Evolutionary conservation across 2,797 vertebrate species (phyloP), one percentile per base, ranked within the genome.

Genomic region (Netta rufina): DNA sequence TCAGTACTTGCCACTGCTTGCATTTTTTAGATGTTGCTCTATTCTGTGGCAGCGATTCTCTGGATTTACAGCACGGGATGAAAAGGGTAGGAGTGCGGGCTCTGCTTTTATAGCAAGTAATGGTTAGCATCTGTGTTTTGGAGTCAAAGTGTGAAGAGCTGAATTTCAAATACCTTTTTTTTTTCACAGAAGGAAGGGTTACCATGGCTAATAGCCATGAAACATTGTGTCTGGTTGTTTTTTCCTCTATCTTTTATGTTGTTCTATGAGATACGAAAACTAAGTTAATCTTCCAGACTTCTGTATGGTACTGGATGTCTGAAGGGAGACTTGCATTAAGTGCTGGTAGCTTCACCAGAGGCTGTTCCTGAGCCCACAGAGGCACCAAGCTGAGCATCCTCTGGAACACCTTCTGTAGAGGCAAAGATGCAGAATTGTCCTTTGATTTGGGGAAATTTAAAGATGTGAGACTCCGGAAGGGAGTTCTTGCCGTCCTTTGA

Each of bases 121-220:
- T 85, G 69, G 82, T 51, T 83, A 13, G 27, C n/a, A 65, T 83
- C 53, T 92, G 71, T 85, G 10, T 95, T 95, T 94, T 77, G 45
- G 58, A 66, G 30, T 45, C 71, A 75, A 84, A 66, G 33, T 53
- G 53, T 73, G 67, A 94, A 84, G 77, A 92, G 36, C 45, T 32
- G 53, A n/a, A 21, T 89, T 83, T 71, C 25, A 90, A 79, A 65
- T 67, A 74, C 36, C 22, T 14, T 53, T 58, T 75, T 30, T 56
- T 75, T 9, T 84, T 58, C 43, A 56, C 53, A 33, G 56, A n/a
- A 43, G 74, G n/a, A 61, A 54, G 61, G 18, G 49, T 67, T 93
- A 65, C 45, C 36, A 32, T 78, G 75, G 36, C 1, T 85, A 80
- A 51, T 9, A 91, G 22, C 8, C 87, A 78, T 38, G 64, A 95